Evolutionary conservation across 2,113 vertebrate species (phyloP), one percentile per base, ranked within the genome.

Genomic region (Menidia beryllina): DNA sequence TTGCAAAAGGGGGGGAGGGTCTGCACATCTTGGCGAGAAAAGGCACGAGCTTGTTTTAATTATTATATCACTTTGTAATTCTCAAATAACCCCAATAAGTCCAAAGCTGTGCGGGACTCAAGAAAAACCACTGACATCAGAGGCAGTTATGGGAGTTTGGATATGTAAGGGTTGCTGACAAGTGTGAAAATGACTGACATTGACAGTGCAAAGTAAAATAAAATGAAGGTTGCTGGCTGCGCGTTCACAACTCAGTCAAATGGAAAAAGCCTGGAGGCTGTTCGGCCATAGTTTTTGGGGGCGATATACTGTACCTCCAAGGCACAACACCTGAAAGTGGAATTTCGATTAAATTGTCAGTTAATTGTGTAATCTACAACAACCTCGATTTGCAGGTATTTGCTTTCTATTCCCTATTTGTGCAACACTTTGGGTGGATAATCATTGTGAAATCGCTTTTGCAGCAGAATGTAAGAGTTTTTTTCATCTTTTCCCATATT

Each of bases 141-240:
- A 24, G 53, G 43, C 30, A 23, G 39, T 56, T 30, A 57, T 27
- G 17, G 24, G 30, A 34, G 14, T 43, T 5, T 50, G 3, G 27
- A 56, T 24, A 56, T 27, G 43, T 30, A 19, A 14, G 48, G 19
- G 23, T 21, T 49, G 10, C 39, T 48, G 11, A 3, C 45, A 13
- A 58, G 61, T 51, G 4, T 59, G 19, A 52, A 64, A 34, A 1
- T 74, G 54, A 53, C 38, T 52, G 17, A 66, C 52, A 39, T 7
- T 74, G 36, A 36, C 15, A 20, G 12, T 57, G 3, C 19, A 9
- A 38, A 21, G 7, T 14, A 49, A 49, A 49, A 30, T 24, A 26
- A 21, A 36, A 39, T 52, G 14, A 9, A 0, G 41, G 25, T 43
- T 15, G 19, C n/a, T 43, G 47, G 34, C 43, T 59, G 25, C 23